phyloP scores from a whole-genome alignment of 2,113 vertebrate genomes.

The Lontra canadensis region DNA sequence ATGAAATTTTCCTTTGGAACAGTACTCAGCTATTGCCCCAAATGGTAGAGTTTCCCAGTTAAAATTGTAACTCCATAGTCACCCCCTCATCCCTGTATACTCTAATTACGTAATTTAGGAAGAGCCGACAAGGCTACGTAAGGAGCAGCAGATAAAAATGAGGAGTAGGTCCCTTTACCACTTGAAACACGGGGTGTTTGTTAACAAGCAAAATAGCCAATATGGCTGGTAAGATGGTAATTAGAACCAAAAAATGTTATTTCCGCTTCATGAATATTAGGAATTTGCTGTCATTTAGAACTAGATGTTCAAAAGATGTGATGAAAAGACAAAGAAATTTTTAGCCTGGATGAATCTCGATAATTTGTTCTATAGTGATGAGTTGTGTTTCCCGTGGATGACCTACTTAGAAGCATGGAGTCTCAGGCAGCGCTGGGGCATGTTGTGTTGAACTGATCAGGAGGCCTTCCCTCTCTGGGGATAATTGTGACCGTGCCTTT shows the following conservation, averaged over 20 bases:
- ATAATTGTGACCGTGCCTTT: slow-evolving; percentile 22
- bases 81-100: not conserved
- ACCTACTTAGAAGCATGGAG: slow-evolving; percentile 65
- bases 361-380: slow-evolving; percentile 53
- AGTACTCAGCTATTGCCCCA: not conserved
- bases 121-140: not conserved
- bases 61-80: not conserved
- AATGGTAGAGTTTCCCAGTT: slow-evolving; percentile 20
- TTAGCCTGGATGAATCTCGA: slow-evolving; percentile 48
- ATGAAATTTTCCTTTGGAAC: slow-evolving; percentile 7
- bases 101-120: slow-evolving; percentile 36
- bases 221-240: not conserved
- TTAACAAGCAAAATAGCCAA: slow-evolving; percentile 38
- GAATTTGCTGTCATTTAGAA: slow-evolving; percentile 62
- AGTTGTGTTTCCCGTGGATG: slow-evolving; percentile 63
- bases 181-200: not conserved
- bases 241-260: slow-evolving; percentile 35
- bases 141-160: slow-evolving; percentile 42
- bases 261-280: slow-evolving; percentile 59
- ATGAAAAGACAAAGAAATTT: slow-evolving; percentile 62
- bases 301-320: slow-evolving; percentile 47
- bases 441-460: slow-evolving; percentile 51
- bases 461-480: slow-evolving; percentile 3
- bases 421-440: not conserved
- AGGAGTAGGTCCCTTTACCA: not conserved